Percentiles rank a stretch among this genome's conserved stretches.
phyloP scores from a whole-genome alignment of 2,797 vertebrate genomes.

The Agapornis canus region DNA sequence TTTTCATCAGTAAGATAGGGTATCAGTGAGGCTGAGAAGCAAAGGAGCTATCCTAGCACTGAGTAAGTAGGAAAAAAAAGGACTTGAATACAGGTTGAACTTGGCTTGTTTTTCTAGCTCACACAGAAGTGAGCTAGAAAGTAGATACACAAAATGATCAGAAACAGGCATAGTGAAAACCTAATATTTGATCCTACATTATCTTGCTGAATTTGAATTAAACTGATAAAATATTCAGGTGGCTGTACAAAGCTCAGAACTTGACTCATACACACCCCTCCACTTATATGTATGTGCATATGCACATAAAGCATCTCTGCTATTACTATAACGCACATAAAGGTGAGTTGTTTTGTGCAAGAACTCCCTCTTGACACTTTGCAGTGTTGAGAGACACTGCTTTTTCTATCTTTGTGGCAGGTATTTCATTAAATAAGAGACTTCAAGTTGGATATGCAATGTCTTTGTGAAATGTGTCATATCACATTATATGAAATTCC shows the following conservation, averaged over 20 bases:
- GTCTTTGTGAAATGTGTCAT: neutral
- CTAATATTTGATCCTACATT: neutral
- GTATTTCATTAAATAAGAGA: neutral
- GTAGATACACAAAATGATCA: neutral
- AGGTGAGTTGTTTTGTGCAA: neutral
- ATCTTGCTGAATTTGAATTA: neutral
- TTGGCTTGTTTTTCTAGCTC: neutral
- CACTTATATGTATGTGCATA: rapidly evolving
- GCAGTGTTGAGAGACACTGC: neutral
- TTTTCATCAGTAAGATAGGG: neutral
- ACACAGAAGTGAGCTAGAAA: neutral
- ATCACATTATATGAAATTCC: neutral
- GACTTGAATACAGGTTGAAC: neutral
- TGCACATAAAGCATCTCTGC: neutral
- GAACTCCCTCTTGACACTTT: neutral
- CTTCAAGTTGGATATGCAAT: neutral
- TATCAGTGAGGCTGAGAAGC: neutral
- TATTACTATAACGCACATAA: neutral
- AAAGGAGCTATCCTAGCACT: neutral
- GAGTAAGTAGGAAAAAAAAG: neutral
- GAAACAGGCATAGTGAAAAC: neutral
- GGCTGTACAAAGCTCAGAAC: neutral
- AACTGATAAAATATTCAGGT: neutral
- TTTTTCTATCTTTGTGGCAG: neutral
- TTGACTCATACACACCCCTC: neutral